Percentiles rank a stretch among this genome's conserved stretches.
phyloP scores from a whole-genome alignment of 2,113 vertebrate species.

The Pomatorhinus ruficollis region DNA sequence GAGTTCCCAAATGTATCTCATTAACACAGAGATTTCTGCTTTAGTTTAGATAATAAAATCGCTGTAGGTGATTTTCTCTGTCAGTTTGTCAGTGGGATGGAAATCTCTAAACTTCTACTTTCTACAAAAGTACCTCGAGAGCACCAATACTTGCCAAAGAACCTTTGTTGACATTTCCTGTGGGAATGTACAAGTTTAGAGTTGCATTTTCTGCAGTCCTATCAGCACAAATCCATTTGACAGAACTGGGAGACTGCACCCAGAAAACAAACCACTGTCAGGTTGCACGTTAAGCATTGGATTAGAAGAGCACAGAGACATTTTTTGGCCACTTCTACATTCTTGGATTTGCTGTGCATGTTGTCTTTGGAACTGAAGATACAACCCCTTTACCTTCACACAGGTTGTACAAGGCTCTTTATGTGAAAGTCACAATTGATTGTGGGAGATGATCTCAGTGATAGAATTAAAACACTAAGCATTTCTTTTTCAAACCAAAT shows the following conservation, averaged over 20 bases:
- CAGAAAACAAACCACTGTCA: not conserved
- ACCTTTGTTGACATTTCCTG: not conserved
- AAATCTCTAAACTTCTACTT: not conserved
- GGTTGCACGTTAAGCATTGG: accelerated
- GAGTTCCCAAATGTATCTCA: constrained; percentile 24
- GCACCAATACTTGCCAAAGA: not conserved
- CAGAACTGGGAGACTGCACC: not conserved
- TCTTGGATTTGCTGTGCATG: not conserved
- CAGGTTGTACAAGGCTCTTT: not conserved
- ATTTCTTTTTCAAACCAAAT: not conserved
- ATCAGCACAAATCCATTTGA: not conserved
- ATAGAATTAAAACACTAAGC: not conserved
- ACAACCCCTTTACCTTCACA: not conserved
- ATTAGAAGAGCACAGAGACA: not conserved
- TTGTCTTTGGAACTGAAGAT: not conserved
- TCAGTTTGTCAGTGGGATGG: not conserved
- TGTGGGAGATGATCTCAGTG: not conserved
- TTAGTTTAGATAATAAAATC: not conserved
- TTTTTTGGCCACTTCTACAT: not conserved
- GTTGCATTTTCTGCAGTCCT: not conserved
- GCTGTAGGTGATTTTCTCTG: not conserved
- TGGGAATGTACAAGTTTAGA: not conserved
- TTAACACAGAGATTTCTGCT: constrained; percentile 16
- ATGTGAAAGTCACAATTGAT: not conserved
- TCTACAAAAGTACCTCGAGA: not conserved